Evolutionary conservation across 2,797 vertebrate genomes (phyloP).

Genomic region (Picus viridis): DNA sequence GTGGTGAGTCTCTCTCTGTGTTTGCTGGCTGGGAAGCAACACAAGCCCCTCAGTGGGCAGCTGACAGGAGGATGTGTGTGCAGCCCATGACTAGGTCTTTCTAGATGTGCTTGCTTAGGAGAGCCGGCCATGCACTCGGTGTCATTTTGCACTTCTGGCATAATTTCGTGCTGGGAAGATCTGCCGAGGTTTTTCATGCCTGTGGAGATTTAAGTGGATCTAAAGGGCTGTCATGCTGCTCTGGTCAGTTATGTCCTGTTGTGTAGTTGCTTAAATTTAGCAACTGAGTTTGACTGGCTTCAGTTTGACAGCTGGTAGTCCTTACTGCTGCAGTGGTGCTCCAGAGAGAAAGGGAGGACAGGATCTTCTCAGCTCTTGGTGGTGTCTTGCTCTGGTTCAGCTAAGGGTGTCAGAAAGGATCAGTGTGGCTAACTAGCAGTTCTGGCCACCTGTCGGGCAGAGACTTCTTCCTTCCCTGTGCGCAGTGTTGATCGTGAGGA

Average conservation of each 20-base stretch:
- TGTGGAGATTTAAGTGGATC: conserved; percentile 55
- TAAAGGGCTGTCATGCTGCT: conserved; percentile 47
- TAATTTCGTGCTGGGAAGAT: conserved; percentile 29
- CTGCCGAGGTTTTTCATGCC: conserved; percentile 43
- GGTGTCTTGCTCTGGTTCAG: neutral
- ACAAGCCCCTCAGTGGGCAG: neutral
- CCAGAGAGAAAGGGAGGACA: neutral
- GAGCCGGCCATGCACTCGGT: neutral
- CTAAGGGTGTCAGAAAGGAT: neutral
- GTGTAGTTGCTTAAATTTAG: conserved; percentile 55
- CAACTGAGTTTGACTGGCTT: neutral
- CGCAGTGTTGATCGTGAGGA: neutral
- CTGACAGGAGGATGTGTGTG: neutral
- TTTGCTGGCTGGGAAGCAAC: neutral
- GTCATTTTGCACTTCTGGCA: conserved; percentile 20
- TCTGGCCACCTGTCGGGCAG: rapidly evolving
- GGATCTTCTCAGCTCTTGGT: neutral
- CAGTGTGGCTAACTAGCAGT: neutral
- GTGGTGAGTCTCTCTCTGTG: neutral
- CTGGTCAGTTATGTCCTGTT: conserved; percentile 54
- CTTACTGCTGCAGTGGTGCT: neutral
- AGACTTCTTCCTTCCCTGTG: neutral
- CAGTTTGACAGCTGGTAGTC: conserved; percentile 17
- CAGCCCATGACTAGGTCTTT: neutral
- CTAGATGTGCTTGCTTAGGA: neutral